Evolutionary conservation across 64 coral and sea anemone species (phyloP), one percentile per base, ranked within the genome.

Genomic region (Stichodactyla mertensii): DNA sequence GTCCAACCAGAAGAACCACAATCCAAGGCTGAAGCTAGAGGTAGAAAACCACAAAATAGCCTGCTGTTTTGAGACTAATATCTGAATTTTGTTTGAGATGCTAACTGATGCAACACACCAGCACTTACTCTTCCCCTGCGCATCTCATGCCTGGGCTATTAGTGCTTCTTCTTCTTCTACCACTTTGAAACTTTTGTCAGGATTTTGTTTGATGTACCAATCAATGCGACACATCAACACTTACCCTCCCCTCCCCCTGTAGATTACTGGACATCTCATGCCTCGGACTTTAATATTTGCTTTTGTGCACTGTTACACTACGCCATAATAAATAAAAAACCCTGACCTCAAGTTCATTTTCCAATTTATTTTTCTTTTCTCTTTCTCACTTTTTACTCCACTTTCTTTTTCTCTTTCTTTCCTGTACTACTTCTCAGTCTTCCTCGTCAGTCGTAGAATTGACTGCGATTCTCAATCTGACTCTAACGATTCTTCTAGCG

Each of bases 1-100:
- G 87, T 92, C 80, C 90, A 90, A 52, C 92, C 92, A 7, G 87
- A 87, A 23, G 96, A 94, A 83, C 92, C 92, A 36, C 96, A 98
- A 85, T 98, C 96, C 10, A 98, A 94, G 85, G 93, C 96, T 16
- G 92, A 98, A 60, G 89, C 96, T 31, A 94, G 93, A 92, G 96
- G 96, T 98, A 61, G 14, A 27, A 83, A 53, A 20, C 15, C 66
- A 67, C 26, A 18, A 36, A 52, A 6, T 4, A 28, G 5, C 6
- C 51, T 19, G 0, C 77, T 1, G 4, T 79, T 79, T 79, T 52
- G 26, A 16, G 16, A 70, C 64, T 2, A 16, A 45, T 45, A 45
- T 45, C 36, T 0, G 3, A 45, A 45, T 45, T 45, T 45, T 45
- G 36, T 45, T 45, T 45, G 36, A 45, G 1, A 45, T 45, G 3